These are phyloP conservation scores for Chromis chromis DNA, from an alignment of 2,797 vertebrate genomes.

Conservation along the genomic window DNA sequence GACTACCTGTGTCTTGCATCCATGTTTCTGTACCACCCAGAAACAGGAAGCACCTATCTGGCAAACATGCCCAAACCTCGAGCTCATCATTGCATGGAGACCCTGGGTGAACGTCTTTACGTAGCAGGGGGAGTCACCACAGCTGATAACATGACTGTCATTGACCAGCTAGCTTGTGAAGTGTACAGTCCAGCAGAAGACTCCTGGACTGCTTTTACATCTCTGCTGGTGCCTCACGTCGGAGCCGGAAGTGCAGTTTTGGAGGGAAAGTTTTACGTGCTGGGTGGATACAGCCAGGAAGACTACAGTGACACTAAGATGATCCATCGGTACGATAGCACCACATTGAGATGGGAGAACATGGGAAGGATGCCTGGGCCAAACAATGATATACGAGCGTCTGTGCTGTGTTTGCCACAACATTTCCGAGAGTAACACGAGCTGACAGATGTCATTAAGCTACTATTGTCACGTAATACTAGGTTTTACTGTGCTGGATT, in stretches of 20 bases:
- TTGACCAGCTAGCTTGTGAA: constrained; percentile 81
- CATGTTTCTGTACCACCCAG: constrained; percentile 79
- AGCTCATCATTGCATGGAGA: constrained; percentile 85
- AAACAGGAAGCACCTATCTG: constrained; percentile 74
- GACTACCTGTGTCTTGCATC: constrained; percentile 72
- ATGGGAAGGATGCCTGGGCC: constrained; percentile 84
- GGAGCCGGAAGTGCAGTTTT: constrained; percentile 81
- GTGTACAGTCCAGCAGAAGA: constrained; percentile 70
- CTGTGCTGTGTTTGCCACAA: constrained; percentile 75
- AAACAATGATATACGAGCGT: constrained; percentile 80
- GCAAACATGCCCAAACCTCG: constrained; percentile 78
- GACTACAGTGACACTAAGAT: constrained; percentile 77
- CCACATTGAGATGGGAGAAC: constrained; percentile 78
- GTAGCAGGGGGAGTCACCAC: constrained; percentile 80
- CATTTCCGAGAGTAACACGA: constrained; percentile 51
- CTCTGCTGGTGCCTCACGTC: constrained; percentile 79
- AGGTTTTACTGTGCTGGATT: not conserved
- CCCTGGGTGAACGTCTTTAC: constrained; percentile 71
- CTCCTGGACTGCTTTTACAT: constrained; percentile 72
- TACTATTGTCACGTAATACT: not conserved
- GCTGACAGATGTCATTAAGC: not conserved
- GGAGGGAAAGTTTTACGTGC: constrained; percentile 83
- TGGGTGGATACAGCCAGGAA: constrained; percentile 85
- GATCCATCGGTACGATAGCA: constrained; percentile 80
- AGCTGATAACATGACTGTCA: constrained; percentile 5